These are phyloP conservation scores for Takifugu rubripes DNA, from an alignment of 2,797 vertebrate genomes.

Conservation along the genomic window DNA sequence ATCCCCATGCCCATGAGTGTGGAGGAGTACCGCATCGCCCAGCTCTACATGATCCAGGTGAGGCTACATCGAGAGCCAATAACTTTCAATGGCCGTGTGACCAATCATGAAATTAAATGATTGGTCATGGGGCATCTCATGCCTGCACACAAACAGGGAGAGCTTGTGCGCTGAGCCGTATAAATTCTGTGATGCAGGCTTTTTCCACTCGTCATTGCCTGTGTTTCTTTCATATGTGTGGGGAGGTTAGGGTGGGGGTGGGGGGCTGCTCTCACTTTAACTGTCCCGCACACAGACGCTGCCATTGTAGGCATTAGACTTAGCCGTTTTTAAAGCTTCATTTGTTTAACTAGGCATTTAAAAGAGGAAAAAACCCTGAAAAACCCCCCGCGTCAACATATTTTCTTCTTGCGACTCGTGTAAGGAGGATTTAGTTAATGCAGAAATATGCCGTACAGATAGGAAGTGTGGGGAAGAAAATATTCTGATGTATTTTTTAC, in stretches of 20 bases:
- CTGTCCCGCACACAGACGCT: background rate
- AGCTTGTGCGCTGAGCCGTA: constrained; percentile 58
- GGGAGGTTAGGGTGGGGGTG: constrained; percentile 4
- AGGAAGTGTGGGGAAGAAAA: background rate
- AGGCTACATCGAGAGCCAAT: constrained; percentile 30
- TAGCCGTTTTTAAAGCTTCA: constrained; percentile 21
- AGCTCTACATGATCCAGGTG: constrained; percentile 99
- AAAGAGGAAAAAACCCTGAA: background rate
- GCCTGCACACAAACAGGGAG: constrained; percentile 51
- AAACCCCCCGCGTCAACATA: constrained; percentile 9
- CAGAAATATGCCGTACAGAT: constrained; percentile 11
- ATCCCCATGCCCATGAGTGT: constrained; percentile 97
- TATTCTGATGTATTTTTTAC: background rate
- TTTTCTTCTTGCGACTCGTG: constrained; percentile 33
- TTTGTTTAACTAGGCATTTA: constrained; percentile 12
- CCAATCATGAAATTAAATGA: constrained; percentile 49
- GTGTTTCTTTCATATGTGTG: constrained; percentile 21
- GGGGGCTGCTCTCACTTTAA: constrained; percentile 1
- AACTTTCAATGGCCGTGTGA: constrained; percentile 1
- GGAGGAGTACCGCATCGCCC: constrained; percentile 98
- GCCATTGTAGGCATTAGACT: constrained; percentile 2
- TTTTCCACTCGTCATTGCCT: constrained; percentile 27
- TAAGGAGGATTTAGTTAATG: constrained; percentile 47
- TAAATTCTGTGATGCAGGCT: constrained; percentile 37
- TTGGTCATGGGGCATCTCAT: constrained; percentile 42